phyloP scores from a whole-genome alignment of 2,888 invertebrate species.

The Sesia bembeciformis region DNA sequence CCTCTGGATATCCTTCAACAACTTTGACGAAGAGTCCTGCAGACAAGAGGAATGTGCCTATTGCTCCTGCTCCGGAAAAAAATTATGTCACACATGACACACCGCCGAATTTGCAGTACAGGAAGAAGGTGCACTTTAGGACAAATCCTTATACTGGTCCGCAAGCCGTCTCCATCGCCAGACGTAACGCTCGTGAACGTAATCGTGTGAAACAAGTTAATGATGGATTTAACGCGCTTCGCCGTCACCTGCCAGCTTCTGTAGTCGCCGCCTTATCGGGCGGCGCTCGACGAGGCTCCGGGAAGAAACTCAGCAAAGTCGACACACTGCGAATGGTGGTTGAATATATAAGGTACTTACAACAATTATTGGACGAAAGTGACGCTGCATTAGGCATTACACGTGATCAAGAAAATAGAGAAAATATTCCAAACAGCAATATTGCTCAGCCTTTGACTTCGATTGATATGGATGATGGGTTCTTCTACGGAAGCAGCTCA shows the following conservation, averaged over 20 bases:
- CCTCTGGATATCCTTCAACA: slow-evolving; percentile 63
- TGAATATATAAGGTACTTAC: slow-evolving; percentile 90
- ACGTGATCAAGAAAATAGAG: slow-evolving; percentile 58
- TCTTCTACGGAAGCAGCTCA: slow-evolving; percentile 63
- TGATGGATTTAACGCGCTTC: slow-evolving; percentile 91
- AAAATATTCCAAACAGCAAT: slow-evolving; percentile 56
- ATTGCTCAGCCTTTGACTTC: slow-evolving; percentile 54
- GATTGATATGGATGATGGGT: slow-evolving; percentile 65
- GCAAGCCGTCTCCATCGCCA: slow-evolving; percentile 89
- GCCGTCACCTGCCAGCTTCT: slow-evolving; percentile 89
- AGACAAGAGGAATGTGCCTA: slow-evolving; percentile 69
- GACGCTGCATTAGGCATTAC: slow-evolving; percentile 75
- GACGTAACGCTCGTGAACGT: slow-evolving; percentile 94
- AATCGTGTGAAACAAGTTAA: slow-evolving; percentile 97
- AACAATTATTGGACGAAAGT: slow-evolving; percentile 84
- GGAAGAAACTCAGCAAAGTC: slow-evolving; percentile 91
- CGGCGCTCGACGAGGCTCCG: slow-evolving; percentile 81
- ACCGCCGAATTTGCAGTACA: slow-evolving; percentile 76
- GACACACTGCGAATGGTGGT: slow-evolving; percentile 93
- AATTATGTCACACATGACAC: slow-evolving; percentile 68
- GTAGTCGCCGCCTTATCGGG: slow-evolving; percentile 81
- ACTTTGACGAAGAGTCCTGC: slow-evolving; percentile 62
- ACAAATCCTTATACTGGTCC: slow-evolving; percentile 77
- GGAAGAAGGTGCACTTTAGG: slow-evolving; percentile 83
- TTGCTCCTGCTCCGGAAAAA: slow-evolving; percentile 76